A percentile compares a stretch with the other conserved stretches of the same genome.
These are phyloP conservation scores for Drosophila suzukii DNA, from an alignment of 1,140 invertebrate genomes.

Conservation along the genomic window DNA sequence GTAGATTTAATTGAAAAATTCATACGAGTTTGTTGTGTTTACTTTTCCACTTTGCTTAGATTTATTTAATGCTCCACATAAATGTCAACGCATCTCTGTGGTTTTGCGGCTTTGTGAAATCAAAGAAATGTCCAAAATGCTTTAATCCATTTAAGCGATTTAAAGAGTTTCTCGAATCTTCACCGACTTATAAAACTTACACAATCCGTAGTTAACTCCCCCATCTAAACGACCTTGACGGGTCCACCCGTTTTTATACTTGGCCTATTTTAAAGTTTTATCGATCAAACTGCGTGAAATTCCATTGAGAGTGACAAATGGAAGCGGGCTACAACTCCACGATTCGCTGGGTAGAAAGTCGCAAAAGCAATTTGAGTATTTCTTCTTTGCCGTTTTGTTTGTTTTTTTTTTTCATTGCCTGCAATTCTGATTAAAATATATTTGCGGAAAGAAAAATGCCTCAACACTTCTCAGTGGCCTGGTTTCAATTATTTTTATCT, in stretches of 20 bases:
- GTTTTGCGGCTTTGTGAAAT: conserved; percentile 2
- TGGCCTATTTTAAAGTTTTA: conserved; percentile 60
- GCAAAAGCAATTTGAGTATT: conserved; percentile 13
- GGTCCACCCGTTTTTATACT: conserved; percentile 19
- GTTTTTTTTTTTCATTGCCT: conserved; percentile 5
- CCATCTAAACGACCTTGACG: conserved; percentile 20
- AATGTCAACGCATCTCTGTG: not conserved
- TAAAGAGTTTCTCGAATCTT: not conserved
- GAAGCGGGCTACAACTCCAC: conserved; percentile 13
- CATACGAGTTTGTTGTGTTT: not conserved
- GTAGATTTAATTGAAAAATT: conserved; percentile 2
- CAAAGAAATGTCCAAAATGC: not conserved
- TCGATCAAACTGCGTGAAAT: conserved; percentile 54
- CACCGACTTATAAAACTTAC: not conserved
- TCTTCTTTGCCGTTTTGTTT: conserved; percentile 3
- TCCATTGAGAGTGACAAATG: conserved; percentile 38
- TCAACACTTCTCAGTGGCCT: conserved; percentile 30
- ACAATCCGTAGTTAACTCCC: conserved; percentile 21
- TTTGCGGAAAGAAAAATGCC: conserved; percentile 24
- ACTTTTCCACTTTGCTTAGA: not conserved
- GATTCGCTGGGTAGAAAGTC: conserved; percentile 17
- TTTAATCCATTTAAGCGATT: not conserved
- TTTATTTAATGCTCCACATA: conserved; percentile 4
- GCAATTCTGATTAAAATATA: conserved; percentile 47
- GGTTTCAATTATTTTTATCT: conserved; percentile 32